A percentile compares a stretch with the other conserved stretches of the same genome.
phyloP scores from a whole-genome alignment of 2,113 vertebrate species.

The Salvelinus alpinus region DNA sequence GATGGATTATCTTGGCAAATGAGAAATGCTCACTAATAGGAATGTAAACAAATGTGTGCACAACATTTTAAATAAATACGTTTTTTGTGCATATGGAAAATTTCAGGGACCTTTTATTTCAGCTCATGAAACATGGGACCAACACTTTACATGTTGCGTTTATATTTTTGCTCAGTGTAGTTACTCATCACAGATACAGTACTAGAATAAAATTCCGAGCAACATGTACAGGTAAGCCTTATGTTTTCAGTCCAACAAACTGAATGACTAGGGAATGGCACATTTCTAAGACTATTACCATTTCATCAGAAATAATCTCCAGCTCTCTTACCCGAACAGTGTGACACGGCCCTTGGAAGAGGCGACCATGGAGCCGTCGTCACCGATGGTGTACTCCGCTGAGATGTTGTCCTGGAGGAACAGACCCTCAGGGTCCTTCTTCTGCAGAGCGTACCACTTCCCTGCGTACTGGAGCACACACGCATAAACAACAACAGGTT shows the following conservation, averaged over 20 bases:
- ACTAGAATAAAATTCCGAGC: too few relatives aligned
- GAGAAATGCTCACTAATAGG: too few relatives aligned
- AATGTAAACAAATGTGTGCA: too few relatives aligned
- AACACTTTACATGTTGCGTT: too few relatives aligned
- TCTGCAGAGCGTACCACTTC: constrained; percentile 90
- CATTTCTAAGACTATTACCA: neutral
- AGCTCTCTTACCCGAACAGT: constrained; percentile 81
- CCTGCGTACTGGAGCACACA: constrained; percentile 81
- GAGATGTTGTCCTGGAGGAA: constrained; percentile 96
- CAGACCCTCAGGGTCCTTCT: constrained; percentile 91
- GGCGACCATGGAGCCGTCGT: constrained; percentile 87
- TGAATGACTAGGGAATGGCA: neutral
- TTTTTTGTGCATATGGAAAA: too few relatives aligned
- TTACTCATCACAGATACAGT: too few relatives aligned
- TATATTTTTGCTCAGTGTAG: too few relatives aligned
- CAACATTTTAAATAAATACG: too few relatives aligned
- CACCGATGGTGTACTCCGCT: constrained; percentile 87
- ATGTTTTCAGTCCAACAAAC: neutral
- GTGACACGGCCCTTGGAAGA: constrained; percentile 89
- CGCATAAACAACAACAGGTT: constrained; percentile 12
- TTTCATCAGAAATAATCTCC: neutral
- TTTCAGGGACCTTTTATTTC: too few relatives aligned
- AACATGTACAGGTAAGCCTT: neutral
- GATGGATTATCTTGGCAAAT: too few relatives aligned
- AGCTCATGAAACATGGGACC: too few relatives aligned